These are phyloP conservation scores for Tachyglossus aculeatus DNA, from an alignment of 2,797 vertebrate genomes.

Conservation along the genomic window DNA sequence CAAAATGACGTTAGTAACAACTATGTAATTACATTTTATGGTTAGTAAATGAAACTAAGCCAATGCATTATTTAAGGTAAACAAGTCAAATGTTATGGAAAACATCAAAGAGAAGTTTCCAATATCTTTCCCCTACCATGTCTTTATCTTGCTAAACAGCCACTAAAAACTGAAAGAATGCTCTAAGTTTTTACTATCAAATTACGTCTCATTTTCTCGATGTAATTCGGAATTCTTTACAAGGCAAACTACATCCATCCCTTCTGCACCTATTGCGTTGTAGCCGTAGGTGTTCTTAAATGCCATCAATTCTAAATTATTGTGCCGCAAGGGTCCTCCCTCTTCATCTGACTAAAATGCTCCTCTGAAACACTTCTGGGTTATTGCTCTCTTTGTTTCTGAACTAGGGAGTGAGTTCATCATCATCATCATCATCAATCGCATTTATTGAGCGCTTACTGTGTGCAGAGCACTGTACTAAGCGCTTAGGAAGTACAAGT, in stretches of 20 bases:
- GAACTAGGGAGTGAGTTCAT: neutral
- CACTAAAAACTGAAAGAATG: slow-evolving; percentile 7
- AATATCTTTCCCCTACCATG: slow-evolving; percentile 7
- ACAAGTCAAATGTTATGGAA: slow-evolving; percentile 43
- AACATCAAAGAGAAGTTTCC: slow-evolving; percentile 12
- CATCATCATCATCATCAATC: neutral
- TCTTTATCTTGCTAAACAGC: slow-evolving; percentile 7
- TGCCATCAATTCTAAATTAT: slow-evolving; percentile 19
- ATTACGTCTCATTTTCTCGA: slow-evolving; percentile 15
- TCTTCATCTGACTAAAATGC: slow-evolving; percentile 5
- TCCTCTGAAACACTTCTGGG: slow-evolving; percentile 29
- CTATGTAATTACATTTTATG: slow-evolving; percentile 58
- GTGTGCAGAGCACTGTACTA: too few relatives aligned
- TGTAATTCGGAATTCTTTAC: slow-evolving; percentile 15
- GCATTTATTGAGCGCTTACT: too few relatives aligned
- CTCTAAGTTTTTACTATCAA: slow-evolving; percentile 7
- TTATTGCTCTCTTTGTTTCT: slow-evolving; percentile 4
- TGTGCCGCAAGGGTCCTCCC: neutral
- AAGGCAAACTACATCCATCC: slow-evolving; percentile 21
- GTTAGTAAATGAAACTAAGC: slow-evolving; percentile 64
- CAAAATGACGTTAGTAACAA: slow-evolving; percentile 65
- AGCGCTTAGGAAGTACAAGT: too few relatives aligned
- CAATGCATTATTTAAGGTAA: slow-evolving; percentile 51
- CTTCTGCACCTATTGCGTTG: neutral
- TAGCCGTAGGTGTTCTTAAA: neutral